phyloP scores from a whole-genome alignment of 2,888 invertebrate genomes.

The Leucophenga maculata region DNA sequence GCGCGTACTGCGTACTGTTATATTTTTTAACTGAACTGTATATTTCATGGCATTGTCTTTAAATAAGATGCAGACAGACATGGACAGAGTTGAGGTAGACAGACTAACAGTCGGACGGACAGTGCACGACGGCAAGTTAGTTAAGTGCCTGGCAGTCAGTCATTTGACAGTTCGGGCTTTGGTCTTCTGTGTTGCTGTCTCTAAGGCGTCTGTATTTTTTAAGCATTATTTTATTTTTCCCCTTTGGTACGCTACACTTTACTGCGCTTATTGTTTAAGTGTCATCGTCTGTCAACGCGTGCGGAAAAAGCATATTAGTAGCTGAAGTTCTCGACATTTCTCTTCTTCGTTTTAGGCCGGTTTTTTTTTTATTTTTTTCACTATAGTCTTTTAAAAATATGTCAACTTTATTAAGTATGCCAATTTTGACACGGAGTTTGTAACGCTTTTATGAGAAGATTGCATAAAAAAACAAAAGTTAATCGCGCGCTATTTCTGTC shows the following conservation, averaged over 20 bases:
- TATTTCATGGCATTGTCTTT: constrained; percentile 16
- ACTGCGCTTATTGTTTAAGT: neutral
- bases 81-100: neutral
- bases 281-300: constrained; percentile 2
- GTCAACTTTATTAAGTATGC: too few species aligned
- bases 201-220: neutral
- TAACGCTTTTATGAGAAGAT: too few species aligned
- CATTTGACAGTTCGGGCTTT: constrained; percentile 56
- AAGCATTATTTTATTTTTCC: neutral
- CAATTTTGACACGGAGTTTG: too few species aligned
- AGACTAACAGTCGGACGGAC: neutral
- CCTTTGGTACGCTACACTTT: neutral
- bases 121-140: neutral
- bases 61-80: neutral
- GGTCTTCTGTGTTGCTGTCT: constrained; percentile 30
- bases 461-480: too few species aligned
- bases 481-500: too few species aligned
- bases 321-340: too few species aligned
- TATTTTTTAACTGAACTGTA: neutral
- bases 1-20: neutral
- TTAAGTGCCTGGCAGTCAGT: constrained; percentile 50
- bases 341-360: neutral
- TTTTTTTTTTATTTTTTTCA: too few species aligned
- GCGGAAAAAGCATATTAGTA: neutral
- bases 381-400: too few species aligned